phyloP scores from a whole-genome alignment of 1,140 invertebrate genomes.

The Sycobia sp. region DNA sequence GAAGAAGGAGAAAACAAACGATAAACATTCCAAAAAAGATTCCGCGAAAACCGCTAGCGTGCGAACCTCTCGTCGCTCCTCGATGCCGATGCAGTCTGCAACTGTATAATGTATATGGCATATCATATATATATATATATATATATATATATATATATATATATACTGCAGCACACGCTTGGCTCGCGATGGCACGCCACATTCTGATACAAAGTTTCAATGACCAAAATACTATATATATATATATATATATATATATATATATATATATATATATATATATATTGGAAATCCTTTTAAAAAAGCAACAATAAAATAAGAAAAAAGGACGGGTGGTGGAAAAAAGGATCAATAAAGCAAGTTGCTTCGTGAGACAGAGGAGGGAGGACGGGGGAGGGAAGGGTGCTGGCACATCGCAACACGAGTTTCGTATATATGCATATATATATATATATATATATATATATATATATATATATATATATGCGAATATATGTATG shows the following conservation, averaged over 20 bases:
- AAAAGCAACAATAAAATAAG: too few relatives aligned
- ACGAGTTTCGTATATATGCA: slow-evolving; percentile 23
- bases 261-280: too few relatives aligned
- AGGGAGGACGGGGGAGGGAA: background rate
- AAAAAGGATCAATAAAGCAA: background rate
- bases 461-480: too few relatives aligned
- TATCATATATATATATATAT: too few relatives aligned
- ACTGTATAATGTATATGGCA: too few relatives aligned
- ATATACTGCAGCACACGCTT: background rate
- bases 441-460: too few relatives aligned
- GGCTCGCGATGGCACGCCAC: background rate
- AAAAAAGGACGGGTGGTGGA: background rate
- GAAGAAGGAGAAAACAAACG: slow-evolving; percentile 6
- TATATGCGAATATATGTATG: too few relatives aligned
- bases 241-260: too few relatives aligned
- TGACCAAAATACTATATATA: too few relatives aligned
- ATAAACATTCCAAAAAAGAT: slow-evolving; percentile 27
- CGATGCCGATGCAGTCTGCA: too few relatives aligned
- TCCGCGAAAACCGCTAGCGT: slow-evolving; percentile 26
- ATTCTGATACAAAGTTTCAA: slow-evolving; percentile 27
- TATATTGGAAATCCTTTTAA: background rate
- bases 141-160: too few relatives aligned
- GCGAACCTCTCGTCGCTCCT: slow-evolving; percentile 21
- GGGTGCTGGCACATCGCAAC: background rate
- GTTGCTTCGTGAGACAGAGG: background rate